Conservation (phyloP, 2,888 invertebrate species). For the Trachelus troglodyta region DNA sequence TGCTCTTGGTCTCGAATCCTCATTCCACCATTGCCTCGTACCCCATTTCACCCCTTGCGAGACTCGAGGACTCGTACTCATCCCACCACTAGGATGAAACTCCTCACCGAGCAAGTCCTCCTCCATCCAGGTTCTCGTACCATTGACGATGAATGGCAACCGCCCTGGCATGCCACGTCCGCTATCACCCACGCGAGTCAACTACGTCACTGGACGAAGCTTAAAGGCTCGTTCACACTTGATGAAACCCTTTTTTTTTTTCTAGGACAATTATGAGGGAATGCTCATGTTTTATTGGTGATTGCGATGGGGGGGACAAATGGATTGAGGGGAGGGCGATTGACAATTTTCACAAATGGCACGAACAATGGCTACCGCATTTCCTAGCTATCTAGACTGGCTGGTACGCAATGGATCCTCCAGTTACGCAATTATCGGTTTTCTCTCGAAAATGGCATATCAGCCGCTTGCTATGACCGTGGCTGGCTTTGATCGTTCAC, state of each 20-base stretch:
- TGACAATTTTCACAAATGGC: neutral
- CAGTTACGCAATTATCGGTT: neutral
- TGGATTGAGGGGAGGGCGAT: neutral
- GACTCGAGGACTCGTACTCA: neutral
- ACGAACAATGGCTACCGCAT: neutral
- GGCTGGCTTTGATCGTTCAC: neutral
- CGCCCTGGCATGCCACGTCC: slow-evolving; percentile 31
- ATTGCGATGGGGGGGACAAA: neutral
- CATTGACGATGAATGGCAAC: slow-evolving; percentile 12
- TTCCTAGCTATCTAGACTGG: neutral
- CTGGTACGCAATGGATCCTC: neutral
- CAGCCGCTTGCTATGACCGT: neutral
- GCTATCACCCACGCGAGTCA: slow-evolving; percentile 36
- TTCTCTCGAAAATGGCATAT: neutral
- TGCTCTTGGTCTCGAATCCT: neutral
- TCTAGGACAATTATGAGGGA: neutral
- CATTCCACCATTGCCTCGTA: neutral
- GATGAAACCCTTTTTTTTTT: neutral
- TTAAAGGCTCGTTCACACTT: slow-evolving; percentile 27
- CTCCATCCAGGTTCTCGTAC: neutral
- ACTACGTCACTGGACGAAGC: slow-evolving; percentile 31
- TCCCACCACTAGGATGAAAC: neutral
- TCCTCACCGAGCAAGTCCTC: neutral
- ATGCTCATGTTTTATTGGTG: neutral
- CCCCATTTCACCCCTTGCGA: neutral